Conservation (phyloP, 2,113 vertebrate species). For the Kobus ellipsiprymnus region DNA sequence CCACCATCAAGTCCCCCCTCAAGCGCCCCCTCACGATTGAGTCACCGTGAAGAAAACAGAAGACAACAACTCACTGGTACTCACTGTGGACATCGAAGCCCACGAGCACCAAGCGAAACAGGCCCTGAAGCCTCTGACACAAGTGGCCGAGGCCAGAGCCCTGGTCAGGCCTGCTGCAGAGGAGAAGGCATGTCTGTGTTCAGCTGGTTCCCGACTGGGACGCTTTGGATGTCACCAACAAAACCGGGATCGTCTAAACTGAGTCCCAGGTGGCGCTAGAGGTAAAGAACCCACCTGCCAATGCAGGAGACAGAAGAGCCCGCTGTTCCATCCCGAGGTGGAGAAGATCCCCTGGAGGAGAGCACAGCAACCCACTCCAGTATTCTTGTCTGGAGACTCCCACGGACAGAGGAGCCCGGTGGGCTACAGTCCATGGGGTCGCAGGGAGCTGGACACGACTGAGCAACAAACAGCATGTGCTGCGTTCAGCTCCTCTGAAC, state of each 20-base stretch:
- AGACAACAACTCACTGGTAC: neutral
- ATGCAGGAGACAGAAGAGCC: neutral
- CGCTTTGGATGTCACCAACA: neutral
- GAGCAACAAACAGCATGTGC: neutral
- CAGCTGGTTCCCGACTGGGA: neutral
- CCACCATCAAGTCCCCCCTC: neutral
- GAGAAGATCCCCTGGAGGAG: neutral
- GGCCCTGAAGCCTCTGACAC: neutral
- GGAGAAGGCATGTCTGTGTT: neutral
- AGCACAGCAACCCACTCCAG: neutral
- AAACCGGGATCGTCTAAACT: neutral
- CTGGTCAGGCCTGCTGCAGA: neutral
- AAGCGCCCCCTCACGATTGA: neutral
- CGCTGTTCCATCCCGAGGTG: accelerated
- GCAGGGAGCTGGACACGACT: neutral
- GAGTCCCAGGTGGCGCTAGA: neutral
- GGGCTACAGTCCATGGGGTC: neutral
- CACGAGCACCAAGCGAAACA: neutral
- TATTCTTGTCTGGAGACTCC: neutral
- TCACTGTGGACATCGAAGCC: neutral
- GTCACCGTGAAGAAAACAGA: neutral
- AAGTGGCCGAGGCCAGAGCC: neutral
- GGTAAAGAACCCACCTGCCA: neutral
- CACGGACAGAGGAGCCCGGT: neutral
- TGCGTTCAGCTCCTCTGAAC: accelerated